These are phyloP conservation scores for Micrasema minimum DNA, from an alignment of 1,140 invertebrate species.

Conservation along the genomic window DNA sequence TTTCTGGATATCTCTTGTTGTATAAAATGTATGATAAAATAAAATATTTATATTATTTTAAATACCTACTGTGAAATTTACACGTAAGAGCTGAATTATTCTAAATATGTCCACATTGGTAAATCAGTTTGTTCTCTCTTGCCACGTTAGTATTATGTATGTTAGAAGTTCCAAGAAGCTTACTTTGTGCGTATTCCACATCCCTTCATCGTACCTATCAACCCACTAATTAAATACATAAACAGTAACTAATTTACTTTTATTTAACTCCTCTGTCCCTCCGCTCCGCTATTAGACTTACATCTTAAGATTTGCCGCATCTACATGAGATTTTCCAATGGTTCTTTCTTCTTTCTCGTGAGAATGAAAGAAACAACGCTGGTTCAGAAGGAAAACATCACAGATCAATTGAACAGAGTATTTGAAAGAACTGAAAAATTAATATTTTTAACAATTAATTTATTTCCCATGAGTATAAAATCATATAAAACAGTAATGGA, in stretches of 20 bases:
- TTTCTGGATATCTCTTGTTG: constrained; percentile 18
- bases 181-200: constrained; percentile 23
- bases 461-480: constrained; percentile 38
- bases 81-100: neutral
- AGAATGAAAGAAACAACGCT: no score
- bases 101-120: constrained; percentile 23
- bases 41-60: constrained; percentile 23
- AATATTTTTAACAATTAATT: constrained; percentile 29
- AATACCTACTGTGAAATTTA: constrained; percentile 4
- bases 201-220: constrained; percentile 26
- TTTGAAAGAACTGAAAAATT: neutral
- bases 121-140: constrained; percentile 11
- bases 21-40: constrained; percentile 25
- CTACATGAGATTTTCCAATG: neutral
- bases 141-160: constrained; percentile 12
- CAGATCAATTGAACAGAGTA: neutral
- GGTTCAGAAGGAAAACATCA: neutral
- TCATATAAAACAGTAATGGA: constrained; percentile 31
- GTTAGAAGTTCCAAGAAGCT: constrained; percentile 18
- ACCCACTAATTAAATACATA: constrained; percentile 22
- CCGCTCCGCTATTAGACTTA: neutral
- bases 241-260: neutral
- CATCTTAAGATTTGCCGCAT: no score
- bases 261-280: neutral
- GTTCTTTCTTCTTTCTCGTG: neutral